phyloP scores from a whole-genome alignment of 2,888 invertebrate species.

The Lithosia quadra region DNA sequence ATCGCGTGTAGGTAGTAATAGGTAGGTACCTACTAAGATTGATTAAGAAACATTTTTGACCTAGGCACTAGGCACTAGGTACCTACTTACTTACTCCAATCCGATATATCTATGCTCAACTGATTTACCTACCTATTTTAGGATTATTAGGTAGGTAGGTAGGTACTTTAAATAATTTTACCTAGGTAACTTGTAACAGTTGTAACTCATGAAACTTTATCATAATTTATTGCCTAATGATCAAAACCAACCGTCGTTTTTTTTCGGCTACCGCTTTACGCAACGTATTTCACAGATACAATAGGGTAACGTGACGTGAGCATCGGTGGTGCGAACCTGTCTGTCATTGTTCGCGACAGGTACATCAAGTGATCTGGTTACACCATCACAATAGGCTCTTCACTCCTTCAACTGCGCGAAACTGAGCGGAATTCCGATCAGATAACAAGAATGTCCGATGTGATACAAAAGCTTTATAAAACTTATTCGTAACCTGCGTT shows the following conservation, averaged over 20 bases:
- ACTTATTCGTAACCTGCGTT: slow-evolving; percentile 63
- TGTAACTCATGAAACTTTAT: not conserved
- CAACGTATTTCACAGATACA: slow-evolving; percentile 53
- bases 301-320: slow-evolving; percentile 60
- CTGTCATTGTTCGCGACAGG: slow-evolving; percentile 75
- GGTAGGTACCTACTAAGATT: too few relatives aligned
- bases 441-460: slow-evolving; percentile 79
- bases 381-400: slow-evolving; percentile 72
- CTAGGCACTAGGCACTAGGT: too few relatives aligned
- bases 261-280: slow-evolving; percentile 41
- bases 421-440: slow-evolving; percentile 83
- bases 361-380: slow-evolving; percentile 80
- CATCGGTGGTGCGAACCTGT: slow-evolving; percentile 70
- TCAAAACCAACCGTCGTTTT: slow-evolving; percentile 6
- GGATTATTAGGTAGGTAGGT: too few relatives aligned
- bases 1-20: too few relatives aligned
- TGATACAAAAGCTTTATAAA: slow-evolving; percentile 69
- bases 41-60: too few relatives aligned
- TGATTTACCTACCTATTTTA: too few relatives aligned
- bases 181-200: not conserved
- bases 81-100: too few relatives aligned
- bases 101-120: too few relatives aligned
- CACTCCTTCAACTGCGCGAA: slow-evolving; percentile 74
- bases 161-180: too few relatives aligned
- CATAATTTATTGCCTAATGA: not conserved